These are phyloP conservation scores for Drosophila takahashii DNA, from an alignment of 1,140 invertebrate genomes.

Conservation along the genomic window DNA sequence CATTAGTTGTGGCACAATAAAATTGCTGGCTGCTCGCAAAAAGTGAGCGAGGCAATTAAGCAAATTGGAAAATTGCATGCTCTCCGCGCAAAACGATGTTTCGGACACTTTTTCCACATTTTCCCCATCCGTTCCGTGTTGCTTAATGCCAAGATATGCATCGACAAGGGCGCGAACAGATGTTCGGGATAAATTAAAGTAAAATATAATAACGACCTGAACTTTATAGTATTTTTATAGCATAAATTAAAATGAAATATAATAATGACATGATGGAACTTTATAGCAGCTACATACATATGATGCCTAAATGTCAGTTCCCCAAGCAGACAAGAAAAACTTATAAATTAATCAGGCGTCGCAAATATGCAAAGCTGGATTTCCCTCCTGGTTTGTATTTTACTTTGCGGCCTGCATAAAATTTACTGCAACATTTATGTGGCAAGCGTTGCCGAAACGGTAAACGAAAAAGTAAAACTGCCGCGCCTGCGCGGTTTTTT, in stretches of 20 bases:
- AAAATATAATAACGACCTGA: background rate
- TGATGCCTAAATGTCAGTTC: slow-evolving; percentile 44
- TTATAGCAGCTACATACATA: background rate
- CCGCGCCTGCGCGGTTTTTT: slow-evolving; percentile 62
- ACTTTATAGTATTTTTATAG: no score
- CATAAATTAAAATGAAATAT: no score
- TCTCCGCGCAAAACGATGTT: slow-evolving; percentile 33
- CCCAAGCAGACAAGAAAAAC: slow-evolving; percentile 24
- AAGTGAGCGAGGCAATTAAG: slow-evolving; percentile 70
- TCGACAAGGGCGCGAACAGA: slow-evolving; percentile 69
- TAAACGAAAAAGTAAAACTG: slow-evolving; percentile 56
- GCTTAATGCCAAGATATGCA: slow-evolving; percentile 53
- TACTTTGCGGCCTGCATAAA: slow-evolving; percentile 48
- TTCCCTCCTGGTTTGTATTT: slow-evolving; percentile 5
- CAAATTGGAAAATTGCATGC: slow-evolving; percentile 79
- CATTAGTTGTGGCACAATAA: slow-evolving; percentile 52
- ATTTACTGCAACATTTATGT: slow-evolving; percentile 68
- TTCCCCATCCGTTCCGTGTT: slow-evolving; percentile 13
- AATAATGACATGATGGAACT: background rate
- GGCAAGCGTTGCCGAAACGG: slow-evolving; percentile 61
- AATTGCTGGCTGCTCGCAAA: slow-evolving; percentile 37
- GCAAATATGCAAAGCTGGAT: slow-evolving; percentile 38
- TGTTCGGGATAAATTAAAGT: slow-evolving; percentile 21
- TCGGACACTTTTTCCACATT: slow-evolving; percentile 33
- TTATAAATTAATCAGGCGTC: slow-evolving; percentile 63